Conservation (phyloP, 2,888 invertebrate genomes). For the Leptopilina drosophilae region DNA sequence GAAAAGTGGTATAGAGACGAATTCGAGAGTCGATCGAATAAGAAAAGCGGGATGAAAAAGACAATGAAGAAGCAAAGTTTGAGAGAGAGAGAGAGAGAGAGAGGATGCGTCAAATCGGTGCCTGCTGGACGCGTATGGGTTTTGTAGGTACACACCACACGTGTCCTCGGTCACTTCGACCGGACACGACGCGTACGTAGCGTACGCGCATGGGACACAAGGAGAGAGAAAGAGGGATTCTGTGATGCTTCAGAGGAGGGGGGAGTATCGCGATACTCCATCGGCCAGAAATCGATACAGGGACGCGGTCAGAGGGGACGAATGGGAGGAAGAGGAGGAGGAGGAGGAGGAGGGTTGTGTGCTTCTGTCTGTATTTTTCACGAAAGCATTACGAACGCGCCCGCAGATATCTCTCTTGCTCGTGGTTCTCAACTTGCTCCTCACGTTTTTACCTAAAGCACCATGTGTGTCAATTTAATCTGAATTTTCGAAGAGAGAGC, state of each 20-base stretch:
- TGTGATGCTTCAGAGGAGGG: constrained; percentile 45
- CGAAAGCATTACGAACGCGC: constrained; percentile 68
- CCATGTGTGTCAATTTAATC: constrained; percentile 7
- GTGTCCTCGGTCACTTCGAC: constrained; percentile 54
- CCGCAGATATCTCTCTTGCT: constrained; percentile 60
- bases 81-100: constrained; percentile 1
- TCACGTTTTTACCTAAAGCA: background rate
- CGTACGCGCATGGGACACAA: constrained; percentile 48
- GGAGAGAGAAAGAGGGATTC: constrained; percentile 50
- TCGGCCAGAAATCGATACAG: constrained; percentile 71
- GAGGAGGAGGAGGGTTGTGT: constrained; percentile 42
- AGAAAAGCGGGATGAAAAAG: background rate
- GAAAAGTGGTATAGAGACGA: background rate
- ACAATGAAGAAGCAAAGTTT: constrained; percentile 35
- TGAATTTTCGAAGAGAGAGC: too few species aligned
- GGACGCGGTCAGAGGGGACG: constrained; percentile 59
- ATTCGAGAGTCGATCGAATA: constrained; percentile 13
- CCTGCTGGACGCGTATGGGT: background rate
- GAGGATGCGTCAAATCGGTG: constrained; percentile 22
- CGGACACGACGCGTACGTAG: constrained; percentile 59
- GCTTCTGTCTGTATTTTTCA: constrained; percentile 68
- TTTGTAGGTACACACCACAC: constrained; percentile 31
- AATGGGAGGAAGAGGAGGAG: constrained; percentile 35
- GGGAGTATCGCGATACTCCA: constrained; percentile 67
- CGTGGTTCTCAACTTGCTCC: constrained; percentile 57